phyloP scores from a whole-genome alignment of 2,113 vertebrate species.

The Elaphurus davidianus region DNA sequence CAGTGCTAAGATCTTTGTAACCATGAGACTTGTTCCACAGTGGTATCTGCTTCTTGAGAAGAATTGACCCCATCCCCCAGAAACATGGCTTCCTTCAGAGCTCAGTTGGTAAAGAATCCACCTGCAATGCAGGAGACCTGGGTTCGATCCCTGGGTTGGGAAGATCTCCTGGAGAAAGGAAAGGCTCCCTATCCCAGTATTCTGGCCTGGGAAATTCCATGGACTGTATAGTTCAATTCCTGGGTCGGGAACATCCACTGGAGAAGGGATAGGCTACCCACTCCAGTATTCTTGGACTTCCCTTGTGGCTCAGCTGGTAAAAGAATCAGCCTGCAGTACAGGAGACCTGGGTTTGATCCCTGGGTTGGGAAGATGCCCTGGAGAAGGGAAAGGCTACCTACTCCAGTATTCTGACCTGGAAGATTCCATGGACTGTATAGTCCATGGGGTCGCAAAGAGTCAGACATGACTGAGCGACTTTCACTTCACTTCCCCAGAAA shows the following conservation, averaged over 20 bases:
- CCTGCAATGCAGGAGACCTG: background rate
- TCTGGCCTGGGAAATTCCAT: background rate
- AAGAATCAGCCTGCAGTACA: no score
- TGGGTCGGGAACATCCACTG: no score
- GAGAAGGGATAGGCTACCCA: no score
- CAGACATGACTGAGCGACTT: fast-evolving
- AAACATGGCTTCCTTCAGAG: background rate
- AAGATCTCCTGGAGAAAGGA: background rate
- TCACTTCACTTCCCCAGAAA: background rate
- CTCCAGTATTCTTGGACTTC: no score
- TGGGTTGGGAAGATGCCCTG: no score
- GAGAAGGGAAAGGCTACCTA: no score
- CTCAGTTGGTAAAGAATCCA: background rate
- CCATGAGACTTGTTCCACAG: background rate
- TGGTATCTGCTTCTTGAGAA: background rate
- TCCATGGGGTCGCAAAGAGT: fast-evolving
- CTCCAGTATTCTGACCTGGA: background rate
- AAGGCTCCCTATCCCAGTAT: background rate
- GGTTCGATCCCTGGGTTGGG: background rate
- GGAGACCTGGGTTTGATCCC: no score
- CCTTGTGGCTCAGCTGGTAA: no score
- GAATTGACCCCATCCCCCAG: background rate
- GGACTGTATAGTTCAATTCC: background rate
- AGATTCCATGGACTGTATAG: background rate
- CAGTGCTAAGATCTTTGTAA: background rate